These are phyloP conservation scores for Solea solea DNA, from an alignment of 2,113 vertebrate genomes.

Conservation along the genomic window DNA sequence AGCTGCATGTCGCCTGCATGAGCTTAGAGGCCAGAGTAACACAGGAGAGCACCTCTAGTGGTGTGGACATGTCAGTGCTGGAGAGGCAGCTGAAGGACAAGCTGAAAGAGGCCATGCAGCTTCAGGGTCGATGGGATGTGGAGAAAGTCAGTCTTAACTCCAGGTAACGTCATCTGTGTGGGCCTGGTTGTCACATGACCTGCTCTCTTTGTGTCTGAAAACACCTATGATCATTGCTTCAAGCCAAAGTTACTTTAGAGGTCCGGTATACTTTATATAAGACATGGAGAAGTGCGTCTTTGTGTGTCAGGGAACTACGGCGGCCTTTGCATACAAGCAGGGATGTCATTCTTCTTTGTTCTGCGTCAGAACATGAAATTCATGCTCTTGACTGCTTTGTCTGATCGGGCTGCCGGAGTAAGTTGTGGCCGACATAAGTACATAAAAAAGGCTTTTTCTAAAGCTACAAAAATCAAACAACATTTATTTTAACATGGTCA, in stretches of 20 bases:
- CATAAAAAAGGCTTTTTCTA: no score
- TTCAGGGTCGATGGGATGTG: constrained; percentile 82
- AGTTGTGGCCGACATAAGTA: no score
- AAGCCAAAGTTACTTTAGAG: neutral
- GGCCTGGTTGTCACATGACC: no score
- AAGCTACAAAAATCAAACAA: no score
- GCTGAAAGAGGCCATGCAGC: constrained; percentile 81
- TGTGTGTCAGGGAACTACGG: no score
- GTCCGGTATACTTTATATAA: neutral
- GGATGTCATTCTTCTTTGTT: no score
- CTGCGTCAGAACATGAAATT: no score
- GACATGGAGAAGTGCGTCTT: no score
- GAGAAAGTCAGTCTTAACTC: constrained; percentile 86
- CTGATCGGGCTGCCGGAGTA: no score
- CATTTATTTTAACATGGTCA: no score
- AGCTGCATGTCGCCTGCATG: constrained; percentile 80
- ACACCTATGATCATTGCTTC: neutral
- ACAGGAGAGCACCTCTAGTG: constrained; percentile 52
- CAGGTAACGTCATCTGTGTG: constrained; percentile 72
- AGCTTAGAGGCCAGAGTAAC: constrained; percentile 73
- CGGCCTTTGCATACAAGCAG: no score
- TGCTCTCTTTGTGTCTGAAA: neutral
- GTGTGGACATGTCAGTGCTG: constrained; percentile 67
- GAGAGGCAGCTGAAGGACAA: constrained; percentile 82
- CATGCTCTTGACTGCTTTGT: no score